A percentile compares a stretch with the other conserved stretches of the same genome.
These are phyloP conservation scores for Semibalanus balanoides DNA, from an alignment of 1,140 invertebrate species.

Conservation along the genomic window DNA sequence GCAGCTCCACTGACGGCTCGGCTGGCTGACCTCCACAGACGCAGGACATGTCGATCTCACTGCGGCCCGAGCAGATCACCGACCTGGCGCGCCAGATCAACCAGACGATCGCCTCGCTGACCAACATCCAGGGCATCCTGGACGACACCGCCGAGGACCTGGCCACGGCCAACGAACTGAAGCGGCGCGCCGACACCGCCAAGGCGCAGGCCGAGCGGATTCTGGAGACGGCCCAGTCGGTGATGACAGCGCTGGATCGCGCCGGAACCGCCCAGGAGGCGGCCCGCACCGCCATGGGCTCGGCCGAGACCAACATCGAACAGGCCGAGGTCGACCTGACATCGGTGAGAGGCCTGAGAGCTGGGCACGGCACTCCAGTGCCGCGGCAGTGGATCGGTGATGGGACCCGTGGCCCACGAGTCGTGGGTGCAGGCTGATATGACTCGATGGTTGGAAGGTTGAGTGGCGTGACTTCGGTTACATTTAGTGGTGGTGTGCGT, in stretches of 20 bases:
- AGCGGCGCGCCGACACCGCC: constrained; percentile 54
- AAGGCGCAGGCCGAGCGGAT: constrained; percentile 44
- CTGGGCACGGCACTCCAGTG: no score
- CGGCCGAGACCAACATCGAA: neutral
- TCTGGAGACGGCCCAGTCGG: constrained; percentile 39
- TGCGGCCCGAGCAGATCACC: constrained; percentile 71
- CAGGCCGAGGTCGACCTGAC: neutral
- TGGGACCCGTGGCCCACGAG: no score
- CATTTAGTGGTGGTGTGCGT: no score
- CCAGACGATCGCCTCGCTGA: constrained; percentile 64
- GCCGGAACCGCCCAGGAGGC: constrained; percentile 58
- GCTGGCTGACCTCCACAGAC: no score
- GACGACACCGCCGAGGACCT: constrained; percentile 66
- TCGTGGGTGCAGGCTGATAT: no score
- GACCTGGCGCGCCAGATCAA: constrained; percentile 69
- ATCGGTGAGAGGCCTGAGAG: constrained; percentile 9
- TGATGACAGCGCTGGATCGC: constrained; percentile 44
- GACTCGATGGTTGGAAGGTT: no score
- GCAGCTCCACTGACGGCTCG: no score
- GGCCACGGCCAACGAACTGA: constrained; percentile 52
- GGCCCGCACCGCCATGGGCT: constrained; percentile 33
- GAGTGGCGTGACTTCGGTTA: no score
- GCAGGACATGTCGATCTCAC: constrained; percentile 46
- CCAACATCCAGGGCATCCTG: constrained; percentile 79
- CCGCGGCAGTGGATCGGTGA: no score